Percentiles rank a stretch among this genome's conserved stretches.
Conservation (phyloP, 2,888 invertebrate species). For the Acrobasis suavella region DNA sequence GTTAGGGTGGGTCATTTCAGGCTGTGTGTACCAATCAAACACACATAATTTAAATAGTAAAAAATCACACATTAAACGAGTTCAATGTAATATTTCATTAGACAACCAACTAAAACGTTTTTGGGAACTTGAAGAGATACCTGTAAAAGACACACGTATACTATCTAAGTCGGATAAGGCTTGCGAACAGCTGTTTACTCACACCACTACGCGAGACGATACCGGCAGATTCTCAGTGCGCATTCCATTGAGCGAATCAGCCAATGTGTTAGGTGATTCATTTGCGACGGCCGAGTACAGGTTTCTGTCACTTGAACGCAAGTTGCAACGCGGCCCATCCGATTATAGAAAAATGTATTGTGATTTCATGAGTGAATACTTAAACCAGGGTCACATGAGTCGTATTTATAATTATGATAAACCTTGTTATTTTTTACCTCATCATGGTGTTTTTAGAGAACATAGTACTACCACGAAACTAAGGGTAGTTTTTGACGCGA, state of each 20-base stretch:
- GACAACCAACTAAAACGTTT: slow-evolving; percentile 30
- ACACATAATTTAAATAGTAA: neutral
- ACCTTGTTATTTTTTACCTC: slow-evolving; percentile 32
- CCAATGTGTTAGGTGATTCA: neutral
- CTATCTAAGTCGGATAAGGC: no score
- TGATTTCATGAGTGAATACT: slow-evolving; percentile 33
- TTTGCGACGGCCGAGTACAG: slow-evolving; percentile 22
- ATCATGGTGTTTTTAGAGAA: slow-evolving; percentile 33
- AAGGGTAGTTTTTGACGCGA: slow-evolving; percentile 1
- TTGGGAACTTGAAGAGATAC: slow-evolving; percentile 34
- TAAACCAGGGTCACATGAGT: slow-evolving; percentile 31
- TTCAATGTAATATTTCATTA: slow-evolving; percentile 4
- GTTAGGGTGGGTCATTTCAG: slow-evolving; percentile 36
- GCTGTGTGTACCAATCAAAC: slow-evolving; percentile 25
- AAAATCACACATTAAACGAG: neutral
- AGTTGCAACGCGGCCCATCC: slow-evolving; percentile 17
- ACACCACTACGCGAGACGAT: no score
- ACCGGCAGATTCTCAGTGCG: no score
- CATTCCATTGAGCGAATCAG: no score
- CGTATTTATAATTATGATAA: slow-evolving; percentile 18
- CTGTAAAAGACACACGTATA: no score
- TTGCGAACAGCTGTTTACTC: no score
- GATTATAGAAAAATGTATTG: slow-evolving; percentile 23
- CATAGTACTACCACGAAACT: slow-evolving; percentile 32
- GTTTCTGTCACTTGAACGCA: slow-evolving; percentile 28